Base-by-base conservation (phyloP, 2,888 invertebrate genomes). In the Chorisops tibialis region DNA sequence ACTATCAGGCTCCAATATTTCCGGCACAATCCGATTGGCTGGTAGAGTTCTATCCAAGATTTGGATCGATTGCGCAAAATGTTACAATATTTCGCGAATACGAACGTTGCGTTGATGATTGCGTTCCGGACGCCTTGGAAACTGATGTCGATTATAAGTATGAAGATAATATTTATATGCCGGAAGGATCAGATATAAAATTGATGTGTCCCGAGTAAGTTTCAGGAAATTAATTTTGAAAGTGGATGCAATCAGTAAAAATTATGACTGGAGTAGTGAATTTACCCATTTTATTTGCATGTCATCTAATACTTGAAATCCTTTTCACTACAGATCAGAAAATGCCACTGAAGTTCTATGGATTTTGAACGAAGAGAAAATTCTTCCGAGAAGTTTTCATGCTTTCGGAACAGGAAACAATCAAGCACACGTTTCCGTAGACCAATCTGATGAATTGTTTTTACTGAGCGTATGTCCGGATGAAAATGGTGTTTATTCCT, bases 171-270 rank as follows among this genome's bases (percentile, higher is more conserved):
- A 47, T 39, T n/a, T 61, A 63, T 52, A 41, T 61, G 18, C 21
- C 50, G 12, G 58, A 63, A 52, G 51, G 50, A 37, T n/a, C 14
- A 4, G 58, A 50, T 47, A 18, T n/a, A 6, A 43, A 41, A 14
- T 63, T 63, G 5, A 38, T 24, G 2, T 63, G 63, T 18, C 58
- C 61, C 2, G 52, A 61, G 63, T 63, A 58, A 61, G 50, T 16
- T 21, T 18, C 7, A 37, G 12, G 7, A 37, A 11, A 11, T 9
- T 11, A 37, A 37, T 37, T 11, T 37, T 37, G 11, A 11, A 37
- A 37, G 6, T 11, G 7, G 11, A 37, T 37, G 7, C 6, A 37
- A 37, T 37, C 7, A 37, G 37, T 37, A 37, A 37, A 6, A n/a
- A n/a, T 11, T 6, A 37, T 37, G 11, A 37, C 6, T 37, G 11